These are phyloP conservation scores for Pangasius larnaudii DNA, from an alignment of 2,797 vertebrate species.

Conservation along the genomic window DNA sequence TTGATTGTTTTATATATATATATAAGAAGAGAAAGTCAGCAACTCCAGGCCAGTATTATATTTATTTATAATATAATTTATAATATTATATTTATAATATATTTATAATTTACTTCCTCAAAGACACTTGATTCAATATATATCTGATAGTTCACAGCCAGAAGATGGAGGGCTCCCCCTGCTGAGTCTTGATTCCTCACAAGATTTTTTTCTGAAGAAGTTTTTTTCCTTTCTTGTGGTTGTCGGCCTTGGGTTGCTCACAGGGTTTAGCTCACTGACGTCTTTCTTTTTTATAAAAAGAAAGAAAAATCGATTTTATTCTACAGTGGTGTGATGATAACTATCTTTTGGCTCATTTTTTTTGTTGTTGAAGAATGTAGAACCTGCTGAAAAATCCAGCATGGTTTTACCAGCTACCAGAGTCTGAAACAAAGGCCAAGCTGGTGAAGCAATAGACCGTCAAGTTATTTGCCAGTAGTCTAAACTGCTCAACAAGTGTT, in stretches of 20 bases:
- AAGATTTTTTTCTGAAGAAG: neutral
- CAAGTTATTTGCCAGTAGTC: constrained; percentile 1
- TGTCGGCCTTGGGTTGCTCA: neutral
- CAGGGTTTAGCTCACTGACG: neutral
- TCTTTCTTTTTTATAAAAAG: neutral
- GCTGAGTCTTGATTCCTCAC: neutral
- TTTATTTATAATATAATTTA: too few relatives aligned
- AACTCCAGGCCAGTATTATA: too few relatives aligned
- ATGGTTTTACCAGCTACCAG: neutral
- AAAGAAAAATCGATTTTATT: neutral
- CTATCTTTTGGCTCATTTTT: neutral
- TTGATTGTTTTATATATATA: too few relatives aligned
- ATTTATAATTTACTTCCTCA: too few relatives aligned
- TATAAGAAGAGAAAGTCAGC: too few relatives aligned
- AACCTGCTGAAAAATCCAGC: neutral
- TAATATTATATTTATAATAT: too few relatives aligned
- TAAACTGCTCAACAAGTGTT: neutral
- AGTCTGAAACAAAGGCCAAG: neutral
- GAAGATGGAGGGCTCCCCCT: constrained; percentile 5
- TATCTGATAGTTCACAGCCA: neutral
- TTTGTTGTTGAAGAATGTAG: too few relatives aligned
- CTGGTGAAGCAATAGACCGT: neutral
- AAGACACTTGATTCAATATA: too few relatives aligned
- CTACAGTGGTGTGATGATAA: neutral
- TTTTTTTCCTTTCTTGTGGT: too few relatives aligned